A percentile compares a stretch with the other conserved stretches of the same genome.
Evolutionary conservation across 1,140 invertebrate species (phyloP).

Genomic region (Arion vulgaris): DNA sequence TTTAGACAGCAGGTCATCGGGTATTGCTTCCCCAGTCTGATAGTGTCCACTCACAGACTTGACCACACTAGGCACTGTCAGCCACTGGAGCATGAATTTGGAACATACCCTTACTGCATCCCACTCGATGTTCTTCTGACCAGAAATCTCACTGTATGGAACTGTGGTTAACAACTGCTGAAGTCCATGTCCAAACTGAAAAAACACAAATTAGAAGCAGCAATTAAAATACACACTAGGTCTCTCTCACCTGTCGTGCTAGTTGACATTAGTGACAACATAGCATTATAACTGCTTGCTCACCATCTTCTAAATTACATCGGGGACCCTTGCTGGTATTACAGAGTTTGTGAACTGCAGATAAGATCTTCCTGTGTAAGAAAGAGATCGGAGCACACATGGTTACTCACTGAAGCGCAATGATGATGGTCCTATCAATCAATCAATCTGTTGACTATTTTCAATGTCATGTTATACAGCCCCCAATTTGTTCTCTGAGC

Average conservation of each 20-base stretch:
- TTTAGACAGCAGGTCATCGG: slow-evolving; percentile 79
- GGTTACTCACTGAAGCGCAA: too few species aligned
- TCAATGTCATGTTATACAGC: too few species aligned
- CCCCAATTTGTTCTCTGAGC: too few species aligned
- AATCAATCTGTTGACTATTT: too few species aligned
- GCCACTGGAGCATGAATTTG: slow-evolving; percentile 86
- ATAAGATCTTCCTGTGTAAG: too few species aligned
- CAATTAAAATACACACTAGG: background rate
- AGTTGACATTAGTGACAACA: too few species aligned
- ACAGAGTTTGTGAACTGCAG: too few species aligned
- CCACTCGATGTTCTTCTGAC: slow-evolving; percentile 90
- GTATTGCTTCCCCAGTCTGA: slow-evolving; percentile 81
- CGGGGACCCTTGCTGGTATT: too few species aligned
- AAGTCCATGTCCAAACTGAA: slow-evolving; percentile 85
- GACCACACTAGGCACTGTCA: slow-evolving; percentile 82
- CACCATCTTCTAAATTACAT: too few species aligned
- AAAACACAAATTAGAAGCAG: background rate
- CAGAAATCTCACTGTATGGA: slow-evolving; percentile 86
- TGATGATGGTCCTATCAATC: too few species aligned
- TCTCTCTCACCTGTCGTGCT: too few species aligned
- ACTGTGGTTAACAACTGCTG: slow-evolving; percentile 86
- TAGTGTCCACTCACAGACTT: slow-evolving; percentile 82
- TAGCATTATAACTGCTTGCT: background rate
- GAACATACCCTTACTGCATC: slow-evolving; percentile 87
- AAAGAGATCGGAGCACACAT: too few species aligned